Percentiles rank a stretch among this genome's conserved stretches.
phyloP scores from a whole-genome alignment of 2,113 vertebrate species.

The Chloropsis hardwickii region DNA sequence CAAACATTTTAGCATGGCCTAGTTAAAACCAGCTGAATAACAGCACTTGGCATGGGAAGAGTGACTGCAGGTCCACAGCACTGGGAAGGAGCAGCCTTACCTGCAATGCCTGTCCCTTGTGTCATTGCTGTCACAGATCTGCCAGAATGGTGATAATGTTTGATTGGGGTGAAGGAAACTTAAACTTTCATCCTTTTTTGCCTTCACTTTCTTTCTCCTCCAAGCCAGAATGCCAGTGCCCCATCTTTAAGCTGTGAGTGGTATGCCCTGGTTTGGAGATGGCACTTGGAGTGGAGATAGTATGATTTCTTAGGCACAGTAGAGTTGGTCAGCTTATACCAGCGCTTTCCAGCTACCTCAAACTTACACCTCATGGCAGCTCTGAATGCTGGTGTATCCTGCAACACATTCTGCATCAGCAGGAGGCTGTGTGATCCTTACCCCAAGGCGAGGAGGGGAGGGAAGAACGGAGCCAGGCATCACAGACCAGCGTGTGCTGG shows the following conservation, averaged over 20 bases:
- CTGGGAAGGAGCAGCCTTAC: neutral
- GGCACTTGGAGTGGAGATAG: neutral
- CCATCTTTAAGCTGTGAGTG: neutral
- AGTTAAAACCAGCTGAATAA: conserved; percentile 11
- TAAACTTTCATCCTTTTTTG: neutral
- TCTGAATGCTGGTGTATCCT: neutral
- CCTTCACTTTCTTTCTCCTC: neutral
- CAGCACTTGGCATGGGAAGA: accelerated
- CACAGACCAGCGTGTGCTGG: neutral
- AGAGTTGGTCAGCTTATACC: neutral
- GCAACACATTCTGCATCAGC: neutral
- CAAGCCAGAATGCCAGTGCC: neutral
- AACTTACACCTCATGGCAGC: neutral
- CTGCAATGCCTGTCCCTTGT: neutral
- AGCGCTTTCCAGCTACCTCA: neutral
- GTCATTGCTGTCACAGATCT: neutral
- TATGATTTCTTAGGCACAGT: neutral
- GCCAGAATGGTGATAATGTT: neutral
- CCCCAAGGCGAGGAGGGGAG: accelerated
- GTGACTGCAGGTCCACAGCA: accelerated
- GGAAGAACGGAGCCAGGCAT: neutral
- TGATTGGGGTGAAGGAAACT: neutral
- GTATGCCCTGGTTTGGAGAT: neutral
- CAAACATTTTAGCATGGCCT: neutral
- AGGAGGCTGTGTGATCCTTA: neutral